Base-by-base conservation (phyloP, 1,140 invertebrate genomes). In the Hycleus cichorii region DNA sequence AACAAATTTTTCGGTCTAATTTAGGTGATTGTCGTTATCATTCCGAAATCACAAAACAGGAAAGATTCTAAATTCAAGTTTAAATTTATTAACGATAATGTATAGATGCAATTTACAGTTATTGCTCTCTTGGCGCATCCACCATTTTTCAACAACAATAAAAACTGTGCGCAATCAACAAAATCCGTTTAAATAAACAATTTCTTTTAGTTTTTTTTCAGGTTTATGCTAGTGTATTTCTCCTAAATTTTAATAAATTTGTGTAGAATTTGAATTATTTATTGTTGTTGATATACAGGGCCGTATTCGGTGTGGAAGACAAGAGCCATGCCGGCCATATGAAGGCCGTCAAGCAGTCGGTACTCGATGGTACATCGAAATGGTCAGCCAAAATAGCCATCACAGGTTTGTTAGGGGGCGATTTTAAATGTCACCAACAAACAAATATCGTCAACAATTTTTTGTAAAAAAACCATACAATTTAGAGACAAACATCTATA, bases 371-470 rank as follows among this genome's bases (percentile, higher is more conserved):
- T 69, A 99, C 95, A 51, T 97, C 95, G 74, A 99, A 99, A 83
- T 99, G 97, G 97, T 98, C 95, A 71, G 96, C 96, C 68, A 99
- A 99, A 86, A 98, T 99, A 79, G 95, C 94, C 71, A 95, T 97
- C 75, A 97, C 93, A 92, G 93, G 94, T 96, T 92, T 88, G 90
- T 86, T 45, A 39, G 51, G 43, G 49, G 38, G 47, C 53, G 51
- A 26, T 53, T 57, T 38, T 24, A 67, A 59, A 18, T 18, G 65
- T 49, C 42, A 64, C 62, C 39, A 46, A 47, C 25, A 57, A 43
- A 26, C 40, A 18, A 18, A 12, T 12, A 12, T 18, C 18, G 18
- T 1, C 18, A 18, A 18, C 18, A 1, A 18, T 18, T 18, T 18
- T 18, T 18, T 18, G 12, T 12, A 18, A 18, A 18, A 18, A 18